Evolutionary conservation across 1,140 invertebrate species (phyloP).

Genomic region (Idris sp.): DNA sequence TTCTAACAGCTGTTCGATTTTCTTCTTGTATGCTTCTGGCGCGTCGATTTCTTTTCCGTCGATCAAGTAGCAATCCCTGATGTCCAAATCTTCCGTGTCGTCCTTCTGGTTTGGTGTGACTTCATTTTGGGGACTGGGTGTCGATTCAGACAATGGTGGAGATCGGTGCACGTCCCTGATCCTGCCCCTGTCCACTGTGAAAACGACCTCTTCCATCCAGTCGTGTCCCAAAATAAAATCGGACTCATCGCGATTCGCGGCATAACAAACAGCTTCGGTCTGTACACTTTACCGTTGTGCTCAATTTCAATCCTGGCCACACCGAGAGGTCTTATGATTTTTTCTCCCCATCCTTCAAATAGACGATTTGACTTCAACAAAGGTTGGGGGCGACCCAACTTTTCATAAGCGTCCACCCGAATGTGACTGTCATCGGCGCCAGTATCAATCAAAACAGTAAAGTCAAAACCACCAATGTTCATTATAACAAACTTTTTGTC

Average conservation of each 20-base stretch:
- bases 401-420: slow-evolving; percentile 4
- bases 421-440: slow-evolving; percentile 46
- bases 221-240: slow-evolving; percentile 33
- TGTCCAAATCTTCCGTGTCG: slow-evolving; percentile 1
- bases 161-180: not conserved
- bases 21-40: slow-evolving; percentile 2
- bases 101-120: not conserved
- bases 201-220: slow-evolving; percentile 23
- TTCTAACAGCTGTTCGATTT: slow-evolving; percentile 1
- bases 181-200: slow-evolving; percentile 4
- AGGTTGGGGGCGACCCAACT: slow-evolving; percentile 2
- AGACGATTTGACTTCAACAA: not conserved
- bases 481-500: slow-evolving; percentile 11
- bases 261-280: not conserved
- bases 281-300: not conserved
- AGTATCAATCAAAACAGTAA: slow-evolving; percentile 32
- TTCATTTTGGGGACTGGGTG: not conserved
- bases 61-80: not conserved
- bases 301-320: not conserved
- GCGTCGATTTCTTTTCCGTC: slow-evolving; percentile 11
- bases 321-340: slow-evolving; percentile 8
- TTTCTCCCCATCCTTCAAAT: slow-evolving; percentile 31
- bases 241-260: too few relatives aligned
- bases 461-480: not conserved
- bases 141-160: too few relatives aligned